A percentile compares a stretch with the other conserved stretches of the same genome.
Evolutionary conservation across 92 coral and sea anemone genomes (phyloP).

Genomic region (Blastomussa wellsi): DNA sequence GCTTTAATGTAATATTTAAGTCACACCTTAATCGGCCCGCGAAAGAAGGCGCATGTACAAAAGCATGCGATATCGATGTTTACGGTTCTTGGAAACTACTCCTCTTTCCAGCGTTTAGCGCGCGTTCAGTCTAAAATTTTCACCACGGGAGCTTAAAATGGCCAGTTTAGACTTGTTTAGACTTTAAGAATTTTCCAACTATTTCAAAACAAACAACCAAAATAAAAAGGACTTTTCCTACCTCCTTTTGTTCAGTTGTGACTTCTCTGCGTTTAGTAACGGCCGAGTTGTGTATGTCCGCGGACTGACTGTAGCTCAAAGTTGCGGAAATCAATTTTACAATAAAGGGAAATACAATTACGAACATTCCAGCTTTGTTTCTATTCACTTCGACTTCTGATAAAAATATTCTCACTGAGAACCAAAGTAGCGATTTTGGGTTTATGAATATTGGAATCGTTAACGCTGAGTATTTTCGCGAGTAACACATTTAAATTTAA

Average conservation of each 20-base stretch:
- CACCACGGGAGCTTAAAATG: not conserved
- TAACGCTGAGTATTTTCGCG: not conserved
- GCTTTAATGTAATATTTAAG: not conserved
- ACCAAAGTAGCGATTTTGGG: not conserved
- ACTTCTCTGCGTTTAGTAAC: not conserved
- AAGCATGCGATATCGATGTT: too few species aligned
- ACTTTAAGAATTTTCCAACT: not conserved
- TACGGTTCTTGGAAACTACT: conserved; percentile 13
- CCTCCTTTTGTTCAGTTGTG: not conserved
- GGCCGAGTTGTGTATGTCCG: not conserved
- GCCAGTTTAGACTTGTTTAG: not conserved
- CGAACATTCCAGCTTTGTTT: not conserved
- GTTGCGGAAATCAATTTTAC: not conserved
- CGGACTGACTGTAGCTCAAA: not conserved
- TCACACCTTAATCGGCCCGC: not conserved
- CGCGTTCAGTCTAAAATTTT: not conserved
- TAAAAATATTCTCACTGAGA: not conserved
- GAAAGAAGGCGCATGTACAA: not conserved
- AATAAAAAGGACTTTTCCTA: not conserved
- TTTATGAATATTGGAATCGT: not conserved
- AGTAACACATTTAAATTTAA: conserved; percentile 3
- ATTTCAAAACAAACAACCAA: not conserved
- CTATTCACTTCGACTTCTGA: not conserved
- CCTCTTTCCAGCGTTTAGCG: not conserved
- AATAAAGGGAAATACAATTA: not conserved